Percentiles rank a stretch among this genome's conserved stretches.
These are phyloP conservation scores for Syngnathus floridae DNA, from an alignment of 2,113 vertebrate genomes.

Conservation along the genomic window DNA sequence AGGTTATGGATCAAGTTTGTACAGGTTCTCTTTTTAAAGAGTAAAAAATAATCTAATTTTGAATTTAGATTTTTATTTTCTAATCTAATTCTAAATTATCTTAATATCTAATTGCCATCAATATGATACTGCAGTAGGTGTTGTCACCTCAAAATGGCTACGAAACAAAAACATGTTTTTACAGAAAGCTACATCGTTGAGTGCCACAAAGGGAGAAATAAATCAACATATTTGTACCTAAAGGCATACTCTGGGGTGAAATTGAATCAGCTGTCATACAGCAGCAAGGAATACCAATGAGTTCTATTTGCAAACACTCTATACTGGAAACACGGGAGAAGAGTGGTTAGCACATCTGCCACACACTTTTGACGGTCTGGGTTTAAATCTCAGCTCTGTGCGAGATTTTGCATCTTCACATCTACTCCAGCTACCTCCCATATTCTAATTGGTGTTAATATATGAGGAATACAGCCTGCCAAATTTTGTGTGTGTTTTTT, in stretches of 20 bases:
- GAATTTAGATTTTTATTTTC: too few relatives aligned
- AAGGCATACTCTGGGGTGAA: slow-evolving; percentile 35
- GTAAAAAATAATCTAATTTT: too few relatives aligned
- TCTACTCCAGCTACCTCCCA: too few relatives aligned
- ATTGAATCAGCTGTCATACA: slow-evolving; percentile 45
- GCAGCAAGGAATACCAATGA: slow-evolving; percentile 29
- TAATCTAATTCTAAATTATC: neutral
- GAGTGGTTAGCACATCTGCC: neutral
- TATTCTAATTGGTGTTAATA: too few relatives aligned
- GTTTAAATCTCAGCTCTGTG: neutral
- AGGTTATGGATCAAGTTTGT: neutral
- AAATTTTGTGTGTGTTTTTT: too few relatives aligned
- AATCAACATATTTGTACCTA: slow-evolving; percentile 27
- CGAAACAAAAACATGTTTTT: slow-evolving; percentile 7
- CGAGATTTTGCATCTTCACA: neutral
- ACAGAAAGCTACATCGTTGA: slow-evolving; percentile 3
- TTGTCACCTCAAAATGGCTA: neutral
- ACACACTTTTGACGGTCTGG: neutral
- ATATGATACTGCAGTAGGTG: slow-evolving; percentile 6
- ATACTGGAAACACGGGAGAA: slow-evolving; percentile 14
- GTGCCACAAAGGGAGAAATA: slow-evolving; percentile 15
- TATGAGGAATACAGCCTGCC: too few relatives aligned
- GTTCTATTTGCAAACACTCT: slow-evolving; percentile 45
- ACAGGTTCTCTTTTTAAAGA: neutral
- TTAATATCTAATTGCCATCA: neutral